These are phyloP conservation scores for Fratercula arctica DNA, from an alignment of 2,797 vertebrate species.

Conservation along the genomic window DNA sequence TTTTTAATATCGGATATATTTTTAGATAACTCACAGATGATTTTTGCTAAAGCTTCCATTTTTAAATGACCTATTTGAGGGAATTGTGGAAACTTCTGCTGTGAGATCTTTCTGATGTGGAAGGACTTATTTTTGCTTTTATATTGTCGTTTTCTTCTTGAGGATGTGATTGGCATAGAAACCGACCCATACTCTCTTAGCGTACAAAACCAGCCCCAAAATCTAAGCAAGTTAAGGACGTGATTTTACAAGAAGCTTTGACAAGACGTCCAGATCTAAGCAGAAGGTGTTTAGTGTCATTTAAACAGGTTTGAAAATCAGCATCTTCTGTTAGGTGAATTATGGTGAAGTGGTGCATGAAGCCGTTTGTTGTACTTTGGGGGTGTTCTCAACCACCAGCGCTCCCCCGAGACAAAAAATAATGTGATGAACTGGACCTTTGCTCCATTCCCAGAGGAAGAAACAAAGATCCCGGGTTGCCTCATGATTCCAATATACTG, in stretches of 20 bases:
- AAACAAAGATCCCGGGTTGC: neutral
- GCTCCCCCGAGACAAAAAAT: neutral
- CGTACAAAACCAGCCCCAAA: neutral
- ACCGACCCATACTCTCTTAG: neutral
- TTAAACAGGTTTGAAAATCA: neutral
- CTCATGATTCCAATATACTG: neutral
- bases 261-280: neutral
- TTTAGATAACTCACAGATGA: slow-evolving; percentile 19
- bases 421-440: neutral
- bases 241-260: neutral
- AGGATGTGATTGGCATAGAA: neutral
- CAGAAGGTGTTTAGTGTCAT: neutral
- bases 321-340: neutral
- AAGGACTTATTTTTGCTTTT: slow-evolving; percentile 1
- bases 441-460: neutral
- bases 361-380: neutral
- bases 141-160: neutral
- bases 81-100: slow-evolving; percentile 4
- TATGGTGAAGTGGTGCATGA: neutral
- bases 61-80: slow-evolving; percentile 51
- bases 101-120: neutral
- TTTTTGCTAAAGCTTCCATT: slow-evolving; percentile 17
- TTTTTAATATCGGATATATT: neutral
- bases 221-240: neutral
- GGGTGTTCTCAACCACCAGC: neutral